Evolutionary conservation across 2,797 vertebrate genomes (phyloP).

Genomic region (Astyanax mexicanus): DNA sequence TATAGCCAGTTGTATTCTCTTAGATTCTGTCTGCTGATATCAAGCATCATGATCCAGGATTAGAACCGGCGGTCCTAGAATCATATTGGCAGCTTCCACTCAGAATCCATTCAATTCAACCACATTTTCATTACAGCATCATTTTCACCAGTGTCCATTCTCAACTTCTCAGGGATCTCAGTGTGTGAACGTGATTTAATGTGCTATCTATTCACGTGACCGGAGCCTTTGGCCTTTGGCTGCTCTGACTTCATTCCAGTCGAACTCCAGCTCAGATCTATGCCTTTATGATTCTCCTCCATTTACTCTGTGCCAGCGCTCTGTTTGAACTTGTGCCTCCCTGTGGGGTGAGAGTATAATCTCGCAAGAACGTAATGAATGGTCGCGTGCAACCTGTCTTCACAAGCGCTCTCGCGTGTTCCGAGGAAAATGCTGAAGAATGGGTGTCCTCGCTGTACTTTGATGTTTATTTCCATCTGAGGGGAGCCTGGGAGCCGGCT

Average conservation of each 20-base stretch:
- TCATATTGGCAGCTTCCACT: too few relatives aligned
- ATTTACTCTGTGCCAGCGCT: slow-evolving; percentile 43
- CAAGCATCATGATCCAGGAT: too few relatives aligned
- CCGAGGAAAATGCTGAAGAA: slow-evolving; percentile 1
- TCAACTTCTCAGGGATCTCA: background rate
- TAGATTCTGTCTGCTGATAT: too few relatives aligned
- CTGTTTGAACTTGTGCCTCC: slow-evolving; percentile 43
- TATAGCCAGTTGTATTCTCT: too few relatives aligned
- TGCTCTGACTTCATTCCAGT: slow-evolving; percentile 42
- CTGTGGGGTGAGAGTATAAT: slow-evolving; percentile 42
- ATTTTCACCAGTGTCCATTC: background rate
- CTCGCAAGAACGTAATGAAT: slow-evolving; percentile 33
- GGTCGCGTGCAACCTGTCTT: background rate
- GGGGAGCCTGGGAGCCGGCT: slow-evolving; percentile 27
- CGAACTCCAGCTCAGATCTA: slow-evolving; percentile 38
- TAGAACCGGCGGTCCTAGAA: too few relatives aligned
- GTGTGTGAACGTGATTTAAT: slow-evolving; percentile 3
- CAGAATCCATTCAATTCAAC: background rate
- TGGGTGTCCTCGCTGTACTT: background rate
- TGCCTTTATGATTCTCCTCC: slow-evolving; percentile 47
- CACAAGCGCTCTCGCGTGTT: background rate
- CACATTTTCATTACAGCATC: background rate
- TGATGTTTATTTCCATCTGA: slow-evolving; percentile 29
- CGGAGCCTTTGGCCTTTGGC: slow-evolving; percentile 38
- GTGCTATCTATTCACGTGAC: slow-evolving; percentile 10